These are phyloP conservation scores for Metalampra italica DNA, from an alignment of 2,888 invertebrate species.

Conservation along the genomic window DNA sequence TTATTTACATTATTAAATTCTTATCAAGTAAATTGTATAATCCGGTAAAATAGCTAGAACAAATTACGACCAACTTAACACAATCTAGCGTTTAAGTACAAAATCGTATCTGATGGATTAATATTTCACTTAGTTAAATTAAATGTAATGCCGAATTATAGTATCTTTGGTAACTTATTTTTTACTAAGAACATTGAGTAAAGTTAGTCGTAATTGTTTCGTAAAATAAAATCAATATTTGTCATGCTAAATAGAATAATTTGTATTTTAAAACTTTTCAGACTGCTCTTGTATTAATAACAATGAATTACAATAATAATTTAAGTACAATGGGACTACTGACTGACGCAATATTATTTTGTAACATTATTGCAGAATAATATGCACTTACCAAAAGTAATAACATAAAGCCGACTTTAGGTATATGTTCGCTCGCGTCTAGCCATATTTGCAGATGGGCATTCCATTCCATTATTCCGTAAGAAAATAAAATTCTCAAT, in stretches of 20 bases:
- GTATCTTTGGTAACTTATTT: slow-evolving; percentile 21
- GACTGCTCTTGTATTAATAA: slow-evolving; percentile 9
- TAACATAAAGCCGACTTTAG: slow-evolving; percentile 25
- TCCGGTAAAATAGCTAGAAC: background rate
- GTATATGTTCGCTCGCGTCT: slow-evolving; percentile 42
- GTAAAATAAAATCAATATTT: slow-evolving; percentile 35
- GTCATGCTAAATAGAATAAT: slow-evolving; percentile 47
- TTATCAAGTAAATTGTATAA: background rate
- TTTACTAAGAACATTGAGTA: slow-evolving; percentile 3
- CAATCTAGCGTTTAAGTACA: background rate
- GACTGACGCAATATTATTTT: slow-evolving; percentile 22
- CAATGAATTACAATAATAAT: slow-evolving; percentile 14
- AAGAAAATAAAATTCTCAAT: slow-evolving; percentile 78
- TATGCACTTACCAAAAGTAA: slow-evolving; percentile 14
- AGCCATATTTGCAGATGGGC: slow-evolving; percentile 78
- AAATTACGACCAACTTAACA: slow-evolving; percentile 8
- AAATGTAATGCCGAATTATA: slow-evolving; percentile 11
- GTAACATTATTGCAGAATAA: slow-evolving; percentile 14
- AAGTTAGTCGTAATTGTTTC: slow-evolving; percentile 44
- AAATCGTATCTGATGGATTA: background rate
- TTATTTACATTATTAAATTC: slow-evolving; percentile 34
- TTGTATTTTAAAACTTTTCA: slow-evolving; percentile 16
- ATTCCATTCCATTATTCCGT: slow-evolving; percentile 66
- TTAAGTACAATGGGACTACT: slow-evolving; percentile 49
- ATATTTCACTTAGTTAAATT: background rate